These are phyloP conservation scores for Dinothrombium tinctorium DNA, from an alignment of 1,140 invertebrate genomes.

Conservation along the genomic window DNA sequence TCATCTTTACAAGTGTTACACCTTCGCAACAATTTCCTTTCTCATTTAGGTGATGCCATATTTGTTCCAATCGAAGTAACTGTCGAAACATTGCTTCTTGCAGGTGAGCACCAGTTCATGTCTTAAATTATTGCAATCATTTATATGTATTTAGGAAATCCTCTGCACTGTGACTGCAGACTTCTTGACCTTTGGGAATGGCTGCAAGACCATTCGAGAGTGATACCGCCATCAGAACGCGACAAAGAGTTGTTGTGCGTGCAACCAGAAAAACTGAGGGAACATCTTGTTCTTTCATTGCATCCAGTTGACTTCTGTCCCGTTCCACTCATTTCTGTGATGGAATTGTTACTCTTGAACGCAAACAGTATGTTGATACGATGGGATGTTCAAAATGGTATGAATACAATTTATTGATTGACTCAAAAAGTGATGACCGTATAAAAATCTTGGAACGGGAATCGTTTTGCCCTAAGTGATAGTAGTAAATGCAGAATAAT, in stretches of 20 bases:
- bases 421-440: no score
- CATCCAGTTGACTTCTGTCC: constrained; percentile 55
- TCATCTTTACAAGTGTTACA: constrained; percentile 53
- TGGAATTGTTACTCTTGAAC: constrained; percentile 63
- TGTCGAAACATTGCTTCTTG: constrained; percentile 23
- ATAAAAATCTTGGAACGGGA: no score
- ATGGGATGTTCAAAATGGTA: constrained; percentile 69
- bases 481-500: no score
- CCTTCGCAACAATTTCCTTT: constrained; percentile 56
- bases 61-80: constrained; percentile 16
- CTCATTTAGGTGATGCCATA: constrained; percentile 42
- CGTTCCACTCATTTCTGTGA: constrained; percentile 44
- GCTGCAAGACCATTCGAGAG: constrained; percentile 55
- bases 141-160: constrained; percentile 38
- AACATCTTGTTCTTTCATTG: constrained; percentile 44
- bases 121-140: not conserved
- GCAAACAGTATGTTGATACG: constrained; percentile 61
- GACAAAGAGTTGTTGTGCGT: constrained; percentile 36
- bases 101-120: constrained; percentile 16
- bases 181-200: constrained; percentile 64
- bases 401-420: no score
- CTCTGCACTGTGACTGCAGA: constrained; percentile 52
- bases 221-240: constrained; percentile 20
- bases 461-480: no score
- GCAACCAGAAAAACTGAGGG: constrained; percentile 45